Evolutionary conservation across 35 echinoderm and acorn worm genomes (phyloP).

Genomic region (Strongylocentrotus purpuratus): DNA sequence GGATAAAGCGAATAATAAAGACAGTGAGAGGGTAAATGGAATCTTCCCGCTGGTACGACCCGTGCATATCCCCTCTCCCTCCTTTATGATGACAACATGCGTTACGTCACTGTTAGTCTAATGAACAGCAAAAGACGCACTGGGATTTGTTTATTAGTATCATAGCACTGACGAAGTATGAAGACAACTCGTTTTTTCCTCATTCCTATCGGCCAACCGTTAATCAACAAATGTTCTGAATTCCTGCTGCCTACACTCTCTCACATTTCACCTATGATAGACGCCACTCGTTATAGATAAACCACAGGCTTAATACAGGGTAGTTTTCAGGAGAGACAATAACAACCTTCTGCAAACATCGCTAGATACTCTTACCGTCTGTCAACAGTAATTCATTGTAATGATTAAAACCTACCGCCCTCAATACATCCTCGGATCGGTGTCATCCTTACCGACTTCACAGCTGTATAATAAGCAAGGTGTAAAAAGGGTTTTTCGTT

Average conservation of each 20-base stretch:
- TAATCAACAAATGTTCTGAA: neutral
- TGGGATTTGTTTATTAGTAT: neutral
- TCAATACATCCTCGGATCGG: neutral
- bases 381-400: slow-evolving; percentile 5
- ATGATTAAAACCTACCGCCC: neutral
- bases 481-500: neutral
- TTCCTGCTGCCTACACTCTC: neutral
- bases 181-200: neutral
- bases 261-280: neutral
- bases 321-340: neutral
- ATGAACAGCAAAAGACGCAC: too few species aligned
- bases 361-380: neutral
- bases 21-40: neutral
- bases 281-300: neutral
- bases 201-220: neutral
- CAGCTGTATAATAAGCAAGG: neutral
- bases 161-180: neutral
- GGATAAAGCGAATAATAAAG: neutral
- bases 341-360: neutral
- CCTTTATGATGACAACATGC: neutral
- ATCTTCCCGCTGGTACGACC: neutral
- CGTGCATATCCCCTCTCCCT: neutral
- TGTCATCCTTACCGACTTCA: neutral
- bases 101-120: neutral
- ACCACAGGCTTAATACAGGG: neutral